Percentiles rank a stretch among this genome's conserved stretches.
These are phyloP conservation scores for Cochlearius cochlearius DNA, from an alignment of 2,113 vertebrate genomes.

Conservation along the genomic window DNA sequence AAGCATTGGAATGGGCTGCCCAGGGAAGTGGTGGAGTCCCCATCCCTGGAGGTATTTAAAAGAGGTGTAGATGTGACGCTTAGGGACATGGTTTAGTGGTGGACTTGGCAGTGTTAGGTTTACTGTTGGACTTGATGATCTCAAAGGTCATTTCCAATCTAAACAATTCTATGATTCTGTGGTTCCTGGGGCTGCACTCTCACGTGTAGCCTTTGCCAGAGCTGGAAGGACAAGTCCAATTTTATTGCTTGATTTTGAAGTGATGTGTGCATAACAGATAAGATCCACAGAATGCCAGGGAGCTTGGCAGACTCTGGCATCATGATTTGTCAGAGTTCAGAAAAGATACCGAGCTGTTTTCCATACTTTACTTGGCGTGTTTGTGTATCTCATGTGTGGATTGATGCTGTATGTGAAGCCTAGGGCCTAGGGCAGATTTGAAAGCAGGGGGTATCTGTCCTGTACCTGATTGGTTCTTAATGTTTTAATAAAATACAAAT, in stretches of 20 bases:
- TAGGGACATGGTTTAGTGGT: not conserved
- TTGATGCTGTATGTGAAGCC: not conserved
- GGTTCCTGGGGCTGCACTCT: not conserved
- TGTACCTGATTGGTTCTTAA: not conserved
- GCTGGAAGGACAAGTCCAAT: not conserved
- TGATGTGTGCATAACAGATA: not conserved
- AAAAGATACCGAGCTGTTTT: not conserved
- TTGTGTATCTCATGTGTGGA: not conserved
- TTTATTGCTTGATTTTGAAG: not conserved
- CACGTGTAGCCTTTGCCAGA: not conserved
- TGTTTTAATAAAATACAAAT: not conserved
- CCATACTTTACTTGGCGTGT: not conserved
- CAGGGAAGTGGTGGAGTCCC: not conserved
- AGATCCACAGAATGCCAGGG: not conserved
- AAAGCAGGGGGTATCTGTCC: not conserved
- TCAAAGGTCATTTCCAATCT: not conserved
- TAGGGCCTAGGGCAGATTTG: not conserved
- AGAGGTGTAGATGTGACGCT: not conserved
- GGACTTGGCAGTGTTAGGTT: not conserved
- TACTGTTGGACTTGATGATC: accelerated
- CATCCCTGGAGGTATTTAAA: not conserved
- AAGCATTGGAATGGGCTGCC: not conserved
- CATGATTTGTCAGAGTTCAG: not conserved
- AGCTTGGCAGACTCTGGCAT: not conserved
- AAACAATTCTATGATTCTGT: not conserved